Evolutionary conservation across 2,797 vertebrate species (phyloP).

Genomic region (Amblyraja radiata): DNA sequence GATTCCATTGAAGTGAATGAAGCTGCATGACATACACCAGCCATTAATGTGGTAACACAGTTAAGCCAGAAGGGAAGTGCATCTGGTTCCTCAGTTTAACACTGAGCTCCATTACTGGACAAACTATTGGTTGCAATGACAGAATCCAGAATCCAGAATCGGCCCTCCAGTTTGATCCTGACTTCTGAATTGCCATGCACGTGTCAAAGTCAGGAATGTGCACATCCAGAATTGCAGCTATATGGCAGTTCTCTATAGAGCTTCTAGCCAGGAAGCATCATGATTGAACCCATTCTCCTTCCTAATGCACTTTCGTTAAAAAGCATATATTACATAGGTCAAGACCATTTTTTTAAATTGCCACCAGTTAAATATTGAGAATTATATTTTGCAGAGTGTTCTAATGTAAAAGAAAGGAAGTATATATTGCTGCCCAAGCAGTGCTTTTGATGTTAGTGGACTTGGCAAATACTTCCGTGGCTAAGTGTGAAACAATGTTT

Average conservation of each 20-base stretch:
- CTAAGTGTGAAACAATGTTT: neutral
- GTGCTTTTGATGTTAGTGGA: neutral
- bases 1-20: too few species aligned
- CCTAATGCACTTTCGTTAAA: neutral
- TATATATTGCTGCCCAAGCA: neutral
- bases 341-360: neutral
- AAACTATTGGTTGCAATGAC: too few species aligned
- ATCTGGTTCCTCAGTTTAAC: too few species aligned
- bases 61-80: too few species aligned
- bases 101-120: too few species aligned
- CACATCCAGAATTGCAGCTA: neutral
- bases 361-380: neutral
- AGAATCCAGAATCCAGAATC: too few species aligned
- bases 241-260: too few species aligned
- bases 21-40: too few species aligned
- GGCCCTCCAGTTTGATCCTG: too few species aligned
- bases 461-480: neutral
- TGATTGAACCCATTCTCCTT: neutral
- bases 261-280: neutral
- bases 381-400: neutral
- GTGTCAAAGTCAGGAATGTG: neutral
- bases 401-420: neutral
- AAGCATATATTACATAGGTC: neutral
- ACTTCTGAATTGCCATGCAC: too few species aligned
- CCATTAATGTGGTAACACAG: too few species aligned